Evolutionary conservation across 2,113 vertebrate genomes (phyloP), one percentile per base, ranked within the genome.

Genomic region (Phalacrocorax brasilianus): DNA sequence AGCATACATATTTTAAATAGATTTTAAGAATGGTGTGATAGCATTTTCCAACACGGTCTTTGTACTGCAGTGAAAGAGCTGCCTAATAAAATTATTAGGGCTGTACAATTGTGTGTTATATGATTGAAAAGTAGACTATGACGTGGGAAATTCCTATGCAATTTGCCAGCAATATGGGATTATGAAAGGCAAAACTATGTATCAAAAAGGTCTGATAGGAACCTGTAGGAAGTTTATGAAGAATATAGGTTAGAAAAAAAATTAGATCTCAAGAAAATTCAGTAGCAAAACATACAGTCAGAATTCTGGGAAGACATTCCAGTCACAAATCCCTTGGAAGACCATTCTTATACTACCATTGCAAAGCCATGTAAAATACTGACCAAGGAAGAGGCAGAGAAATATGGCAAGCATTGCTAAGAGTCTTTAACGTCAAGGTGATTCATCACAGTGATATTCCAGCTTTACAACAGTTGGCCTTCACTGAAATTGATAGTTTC

Each of bases 21-120:
- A 80, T 86, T 91, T 83, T 91, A 88, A 92, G 50, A 68, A 63
- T 24, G 62, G 7, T 62, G 13, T 52, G 58, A 89, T 75, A 85
- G 14, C 30, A 38, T 88, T 91, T 79, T 86, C 42, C 50, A 86
- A 45, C 22, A 22, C 5, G 11, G 26, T 71, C 24, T 91, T 91
- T 55, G 32, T 77, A 55, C 9, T 71, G 19, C 26, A 67, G 47
- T 63, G 65, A 89, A 91, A 95, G 38, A 84, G 21, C 71, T 81
- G 47, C 14, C 6, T 85, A 80, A 74, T 74, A 91, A 83, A 66
- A 84, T 52, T 71, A 50, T 55, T 84, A 62, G 11, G 13, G n/a
- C 0, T 0, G n/a, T n/a, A 63, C 14, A 63, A 30, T 18, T 59
- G n/a, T 63, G 15, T 71, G 47, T 49, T 80, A 47, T 23, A 10